Percentiles rank a stretch among this genome's conserved stretches.
Evolutionary conservation across 2,797 vertebrate genomes (phyloP).

Genomic region (Enteromius viviparus): DNA sequence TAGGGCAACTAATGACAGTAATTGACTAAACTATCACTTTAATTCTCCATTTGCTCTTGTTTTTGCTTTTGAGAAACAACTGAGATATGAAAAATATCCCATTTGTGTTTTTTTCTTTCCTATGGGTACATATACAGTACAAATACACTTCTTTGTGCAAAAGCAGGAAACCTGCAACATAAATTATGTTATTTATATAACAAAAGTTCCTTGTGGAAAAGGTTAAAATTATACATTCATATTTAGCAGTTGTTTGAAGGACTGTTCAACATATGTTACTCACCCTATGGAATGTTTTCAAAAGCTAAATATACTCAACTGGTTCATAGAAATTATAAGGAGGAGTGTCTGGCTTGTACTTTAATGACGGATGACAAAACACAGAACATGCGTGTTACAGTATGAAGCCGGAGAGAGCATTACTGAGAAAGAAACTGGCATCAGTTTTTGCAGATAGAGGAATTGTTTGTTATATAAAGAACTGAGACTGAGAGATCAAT

Average conservation of each 20-base stretch:
- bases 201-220: not conserved
- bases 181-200: not conserved
- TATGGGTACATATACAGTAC: not conserved
- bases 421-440: not conserved
- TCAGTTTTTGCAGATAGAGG: not conserved
- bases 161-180: not conserved
- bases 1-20: not conserved
- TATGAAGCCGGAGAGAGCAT: not conserved
- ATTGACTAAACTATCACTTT: not conserved
- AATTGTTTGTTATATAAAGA: not conserved
- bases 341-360: not conserved
- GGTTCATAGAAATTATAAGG: slow-evolving; percentile 28
- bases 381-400: not conserved
- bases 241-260: not conserved
- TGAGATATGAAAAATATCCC: not conserved
- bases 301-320: slow-evolving; percentile 13
- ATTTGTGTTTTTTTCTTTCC: not conserved
- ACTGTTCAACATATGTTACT: not conserved
- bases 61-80: not conserved
- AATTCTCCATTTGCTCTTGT: not conserved
- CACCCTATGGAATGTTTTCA: slow-evolving; percentile 16
- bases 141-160: not conserved
- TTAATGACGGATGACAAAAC: slow-evolving; percentile 22
- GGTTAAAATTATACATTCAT: not conserved
- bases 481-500: slow-evolving; percentile 18